Evolutionary conservation across 2,888 invertebrate genomes (phyloP).

Genomic region (Cataglyphis albicans): DNA sequence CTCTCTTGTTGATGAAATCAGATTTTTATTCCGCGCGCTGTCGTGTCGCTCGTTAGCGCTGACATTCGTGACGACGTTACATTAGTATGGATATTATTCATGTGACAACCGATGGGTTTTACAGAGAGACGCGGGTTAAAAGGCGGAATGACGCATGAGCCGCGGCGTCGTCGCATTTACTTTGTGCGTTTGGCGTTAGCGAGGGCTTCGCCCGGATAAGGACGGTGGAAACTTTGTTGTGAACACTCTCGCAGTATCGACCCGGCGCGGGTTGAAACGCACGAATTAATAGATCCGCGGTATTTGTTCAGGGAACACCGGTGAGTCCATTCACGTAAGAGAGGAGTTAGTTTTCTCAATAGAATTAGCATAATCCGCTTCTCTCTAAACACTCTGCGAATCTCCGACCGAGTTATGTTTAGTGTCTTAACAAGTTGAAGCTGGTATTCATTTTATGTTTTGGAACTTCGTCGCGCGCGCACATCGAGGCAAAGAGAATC

Average conservation of each 20-base stretch:
- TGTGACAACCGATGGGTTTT: constrained; percentile 18
- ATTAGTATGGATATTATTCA: constrained; percentile 48
- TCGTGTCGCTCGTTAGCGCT: constrained; percentile 37
- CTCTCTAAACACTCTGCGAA: constrained; percentile 34
- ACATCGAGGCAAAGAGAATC: background rate
- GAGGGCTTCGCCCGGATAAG: constrained; percentile 26
- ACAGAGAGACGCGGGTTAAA: background rate
- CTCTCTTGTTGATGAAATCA: constrained; percentile 34
- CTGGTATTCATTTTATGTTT: constrained; percentile 47
- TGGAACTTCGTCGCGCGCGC: background rate
- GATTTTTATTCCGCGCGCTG: constrained; percentile 40
- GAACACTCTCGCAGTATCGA: constrained; percentile 30
- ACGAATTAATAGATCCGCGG: constrained; percentile 48
- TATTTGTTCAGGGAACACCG: constrained; percentile 42
- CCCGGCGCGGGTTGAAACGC: background rate
- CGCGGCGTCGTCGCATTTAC: constrained; percentile 12
- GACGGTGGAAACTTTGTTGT: constrained; percentile 41
- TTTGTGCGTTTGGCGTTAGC: constrained; percentile 31
- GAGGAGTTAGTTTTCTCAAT: constrained; percentile 58
- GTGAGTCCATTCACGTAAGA: constrained; percentile 40
- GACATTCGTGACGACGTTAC: constrained; percentile 37
- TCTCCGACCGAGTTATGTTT: constrained; percentile 35
- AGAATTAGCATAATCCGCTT: constrained; percentile 66
- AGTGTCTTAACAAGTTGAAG: constrained; percentile 51
- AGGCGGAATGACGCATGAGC: constrained; percentile 8